Base-by-base conservation (phyloP, 1,140 invertebrate genomes). In the Polyergus mexicanus region DNA sequence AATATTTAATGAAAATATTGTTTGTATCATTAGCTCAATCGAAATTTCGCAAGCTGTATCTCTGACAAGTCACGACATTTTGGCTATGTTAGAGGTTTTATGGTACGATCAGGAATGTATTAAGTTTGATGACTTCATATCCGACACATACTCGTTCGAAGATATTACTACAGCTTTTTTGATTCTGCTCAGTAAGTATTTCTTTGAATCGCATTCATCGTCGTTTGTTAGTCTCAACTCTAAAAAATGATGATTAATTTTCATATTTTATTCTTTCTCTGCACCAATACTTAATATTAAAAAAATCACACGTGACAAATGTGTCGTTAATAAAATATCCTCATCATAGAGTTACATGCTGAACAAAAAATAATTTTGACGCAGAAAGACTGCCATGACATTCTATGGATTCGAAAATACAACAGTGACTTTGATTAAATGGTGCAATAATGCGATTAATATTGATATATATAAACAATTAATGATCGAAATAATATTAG, bases 181-280 rank as follows among this genome's bases (percentile, higher is more conserved):
- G 0, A n/a, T 35, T 54, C 69, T 72, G 35, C 47, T 72, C 2
- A 19, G 69, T 72, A 54, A 56, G 47, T 71, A 32, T 72, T 72
- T 47, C 13, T 47, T 47, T 47, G 16, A 51, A 35, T 10, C 19
- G 32, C 25, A 54, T 35, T 72, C 0, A 25, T 19, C 4, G 16
- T n/a, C 16, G 10, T 38, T n/a, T 10, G 8, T 38, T 38, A 11
- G 3, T 44, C n/a, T n/a, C n/a, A n/a, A n/a, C n/a, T n/a, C 10
- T 44, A 16, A 51, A 51, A 51, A 51, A 51, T 16, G 4, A 51
- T 51, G 3, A 2, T 71, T 19, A 72, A 71, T 32, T 71, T 71
- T 51, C 8, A 51, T n/a, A 8, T 28, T 65, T 54, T 54, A 7
- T 51, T 4, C n/a, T 51, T 72, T 72, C 16, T 32, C 51, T 32